Percentiles rank a stretch among this genome's conserved stretches.
phyloP scores from a whole-genome alignment of 2,888 invertebrate species.

The Nomada fucata region DNA sequence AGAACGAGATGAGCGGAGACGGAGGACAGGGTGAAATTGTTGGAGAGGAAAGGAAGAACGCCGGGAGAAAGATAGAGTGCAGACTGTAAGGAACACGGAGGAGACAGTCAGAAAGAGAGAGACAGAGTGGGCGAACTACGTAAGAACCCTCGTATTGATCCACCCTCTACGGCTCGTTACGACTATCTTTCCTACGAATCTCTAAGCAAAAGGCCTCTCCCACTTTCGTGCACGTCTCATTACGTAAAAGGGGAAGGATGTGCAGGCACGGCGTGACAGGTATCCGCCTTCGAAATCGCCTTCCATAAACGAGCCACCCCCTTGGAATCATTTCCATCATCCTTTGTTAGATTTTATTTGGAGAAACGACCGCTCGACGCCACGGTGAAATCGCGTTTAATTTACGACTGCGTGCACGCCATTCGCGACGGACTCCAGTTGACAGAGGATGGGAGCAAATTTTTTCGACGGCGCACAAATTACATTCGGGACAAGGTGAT shows the following conservation, averaged over 20 bases:
- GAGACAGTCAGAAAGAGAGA: conserved; percentile 63
- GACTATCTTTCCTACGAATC: conserved; percentile 83
- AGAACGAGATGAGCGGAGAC: conserved; percentile 53
- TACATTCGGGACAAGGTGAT: conserved; percentile 31
- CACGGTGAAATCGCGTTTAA: conserved; percentile 1
- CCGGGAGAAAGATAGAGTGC: conserved; percentile 20
- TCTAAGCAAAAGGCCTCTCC: conserved; percentile 77
- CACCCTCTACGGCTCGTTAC: conserved; percentile 79
- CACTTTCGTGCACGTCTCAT: conserved; percentile 75
- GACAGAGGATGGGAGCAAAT: not conserved
- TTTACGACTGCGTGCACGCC: conserved; percentile 26
- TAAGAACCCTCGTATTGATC: conserved; percentile 83
- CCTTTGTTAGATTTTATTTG: not conserved
- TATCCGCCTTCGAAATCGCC: conserved; percentile 50
- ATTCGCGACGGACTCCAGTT: not conserved
- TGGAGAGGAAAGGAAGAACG: conserved; percentile 13
- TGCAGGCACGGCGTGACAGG: conserved; percentile 52
- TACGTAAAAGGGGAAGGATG: conserved; percentile 71
- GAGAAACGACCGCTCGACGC: conserved; percentile 2
- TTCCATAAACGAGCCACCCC: conserved; percentile 22
- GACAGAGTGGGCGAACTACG: conserved; percentile 77
- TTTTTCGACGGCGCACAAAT: conserved; percentile 17
- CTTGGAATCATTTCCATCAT: not conserved
- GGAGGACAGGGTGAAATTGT: conserved; percentile 43
- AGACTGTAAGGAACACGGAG: conserved; percentile 24